Conservation (phyloP, 2,888 invertebrate species). For the Acleris holmiana region DNA sequence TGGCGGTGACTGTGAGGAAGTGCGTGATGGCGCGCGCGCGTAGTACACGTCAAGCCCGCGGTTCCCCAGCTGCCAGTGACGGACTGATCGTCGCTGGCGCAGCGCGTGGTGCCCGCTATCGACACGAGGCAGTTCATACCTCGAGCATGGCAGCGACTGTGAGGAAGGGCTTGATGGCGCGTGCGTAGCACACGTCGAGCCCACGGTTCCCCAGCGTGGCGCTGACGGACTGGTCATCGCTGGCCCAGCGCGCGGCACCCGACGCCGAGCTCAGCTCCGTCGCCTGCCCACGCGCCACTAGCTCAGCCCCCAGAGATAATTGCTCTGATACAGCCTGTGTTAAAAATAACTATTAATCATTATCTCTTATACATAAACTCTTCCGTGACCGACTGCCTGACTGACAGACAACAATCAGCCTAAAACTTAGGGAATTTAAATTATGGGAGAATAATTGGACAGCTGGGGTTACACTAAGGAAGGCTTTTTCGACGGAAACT, state of each 20-base stretch:
- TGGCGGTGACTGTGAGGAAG: too few relatives aligned
- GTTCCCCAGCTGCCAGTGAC: conserved; percentile 72
- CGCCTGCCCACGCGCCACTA: conserved; percentile 69
- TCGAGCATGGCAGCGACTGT: conserved; percentile 77
- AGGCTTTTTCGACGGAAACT: too few relatives aligned
- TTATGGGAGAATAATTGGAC: too few relatives aligned
- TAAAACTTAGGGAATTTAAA: too few relatives aligned
- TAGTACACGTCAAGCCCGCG: too few relatives aligned
- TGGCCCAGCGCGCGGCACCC: conserved; percentile 69
- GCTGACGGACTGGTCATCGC: conserved; percentile 65
- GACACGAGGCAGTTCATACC: conserved; percentile 51
- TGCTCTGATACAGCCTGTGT: conserved; percentile 64
- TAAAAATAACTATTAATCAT: background rate
- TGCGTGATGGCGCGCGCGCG: too few relatives aligned
- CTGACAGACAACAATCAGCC: too few relatives aligned
- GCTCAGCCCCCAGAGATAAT: conserved; percentile 72
- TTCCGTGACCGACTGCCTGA: too few relatives aligned
- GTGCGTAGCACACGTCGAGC: conserved; percentile 73
- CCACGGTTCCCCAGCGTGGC: conserved; percentile 78
- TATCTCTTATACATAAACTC: too few relatives aligned
- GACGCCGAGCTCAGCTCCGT: conserved; percentile 72
- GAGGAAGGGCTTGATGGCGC: conserved; percentile 68
- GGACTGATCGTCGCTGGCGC: conserved; percentile 63
- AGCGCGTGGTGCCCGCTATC: conserved; percentile 71
- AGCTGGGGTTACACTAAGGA: too few relatives aligned